phyloP scores from a whole-genome alignment of 92 coral and sea anemone genomes.

The Phymanthus crucifer region DNA sequence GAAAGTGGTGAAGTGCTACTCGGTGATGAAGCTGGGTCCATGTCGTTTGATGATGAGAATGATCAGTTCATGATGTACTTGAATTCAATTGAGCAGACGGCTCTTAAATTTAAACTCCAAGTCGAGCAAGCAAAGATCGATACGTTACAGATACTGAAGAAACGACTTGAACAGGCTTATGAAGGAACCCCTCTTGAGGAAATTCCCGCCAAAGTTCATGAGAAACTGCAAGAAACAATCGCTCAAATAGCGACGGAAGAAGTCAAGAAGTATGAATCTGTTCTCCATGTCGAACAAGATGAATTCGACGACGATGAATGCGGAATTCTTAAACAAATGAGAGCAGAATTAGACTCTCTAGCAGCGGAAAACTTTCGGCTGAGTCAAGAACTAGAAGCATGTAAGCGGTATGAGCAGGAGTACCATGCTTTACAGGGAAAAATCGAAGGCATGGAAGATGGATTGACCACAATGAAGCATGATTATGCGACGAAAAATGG shows the following conservation, averaged over 20 bases:
- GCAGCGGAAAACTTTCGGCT: conserved; percentile 68
- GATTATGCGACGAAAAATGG: conserved; percentile 84
- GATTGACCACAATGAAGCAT: conserved; percentile 72
- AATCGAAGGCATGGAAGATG: conserved; percentile 69
- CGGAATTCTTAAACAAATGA: conserved; percentile 52
- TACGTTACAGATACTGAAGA: conserved; percentile 75
- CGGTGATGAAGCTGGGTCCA: conserved; percentile 9
- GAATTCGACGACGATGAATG: conserved; percentile 66
- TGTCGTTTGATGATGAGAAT: conserved; percentile 61
- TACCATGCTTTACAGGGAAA: conserved; percentile 69
- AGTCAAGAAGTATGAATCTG: conserved; percentile 76
- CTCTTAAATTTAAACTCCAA: conserved; percentile 81
- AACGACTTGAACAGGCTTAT: conserved; percentile 81
- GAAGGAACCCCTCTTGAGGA: conserved; percentile 92
- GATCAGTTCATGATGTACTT: conserved; percentile 91
- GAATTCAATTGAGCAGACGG: conserved; percentile 89
- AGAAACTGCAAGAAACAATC: conserved; percentile 86
- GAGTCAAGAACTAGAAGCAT: conserved; percentile 56
- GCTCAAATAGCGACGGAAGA: conserved; percentile 79
- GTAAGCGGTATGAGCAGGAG: conserved; percentile 60
- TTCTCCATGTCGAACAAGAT: conserved; percentile 58
- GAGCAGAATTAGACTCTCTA: conserved; percentile 61
- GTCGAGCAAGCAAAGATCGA: conserved; percentile 96
- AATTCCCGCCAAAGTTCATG: conserved; percentile 81
- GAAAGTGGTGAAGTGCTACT: not conserved